Evolutionary conservation across 2,797 vertebrate genomes (phyloP).

Genomic region (Syngnathus acus): DNA sequence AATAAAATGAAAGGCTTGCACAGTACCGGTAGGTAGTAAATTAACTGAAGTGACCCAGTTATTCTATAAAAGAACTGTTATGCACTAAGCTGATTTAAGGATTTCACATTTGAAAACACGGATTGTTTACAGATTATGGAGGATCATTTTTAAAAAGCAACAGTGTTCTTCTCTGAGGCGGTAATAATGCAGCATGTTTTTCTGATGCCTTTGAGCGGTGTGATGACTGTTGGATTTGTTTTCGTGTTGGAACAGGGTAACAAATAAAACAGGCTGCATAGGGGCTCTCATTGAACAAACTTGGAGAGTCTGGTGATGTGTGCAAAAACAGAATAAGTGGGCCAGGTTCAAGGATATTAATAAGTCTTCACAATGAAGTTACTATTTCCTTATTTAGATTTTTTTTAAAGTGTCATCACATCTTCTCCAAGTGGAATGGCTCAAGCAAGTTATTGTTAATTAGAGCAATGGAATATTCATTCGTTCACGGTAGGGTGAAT

Average conservation of each 20-base stretch:
- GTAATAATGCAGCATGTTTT: constrained; percentile 72
- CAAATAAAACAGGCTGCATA: no score
- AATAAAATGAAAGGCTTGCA: background rate
- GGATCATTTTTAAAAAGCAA: constrained; percentile 61
- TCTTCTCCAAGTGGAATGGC: no score
- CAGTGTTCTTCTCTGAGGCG: constrained; percentile 47
- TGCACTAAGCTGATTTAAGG: constrained; percentile 67
- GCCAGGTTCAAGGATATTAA: background rate
- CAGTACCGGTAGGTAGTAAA: background rate
- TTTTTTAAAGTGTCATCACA: background rate
- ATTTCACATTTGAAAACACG: constrained; percentile 60
- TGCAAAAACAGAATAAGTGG: background rate
- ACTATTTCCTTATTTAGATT: background rate
- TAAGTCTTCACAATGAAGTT: background rate
- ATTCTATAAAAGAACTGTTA: constrained; percentile 38
- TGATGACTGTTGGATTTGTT: constrained; percentile 57
- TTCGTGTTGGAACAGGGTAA: constrained; percentile 12
- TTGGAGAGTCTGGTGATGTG: no score
- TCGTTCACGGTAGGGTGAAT: no score
- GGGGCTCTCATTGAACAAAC: no score
- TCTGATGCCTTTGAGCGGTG: constrained; percentile 58
- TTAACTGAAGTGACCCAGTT: background rate
- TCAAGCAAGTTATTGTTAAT: no score
- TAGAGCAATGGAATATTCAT: no score
- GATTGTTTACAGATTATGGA: constrained; percentile 70